Percentiles rank a stretch among this genome's conserved stretches.
These are phyloP conservation scores for Cephalopterus ornatus DNA, from an alignment of 2,113 vertebrate species.

Conservation along the genomic window DNA sequence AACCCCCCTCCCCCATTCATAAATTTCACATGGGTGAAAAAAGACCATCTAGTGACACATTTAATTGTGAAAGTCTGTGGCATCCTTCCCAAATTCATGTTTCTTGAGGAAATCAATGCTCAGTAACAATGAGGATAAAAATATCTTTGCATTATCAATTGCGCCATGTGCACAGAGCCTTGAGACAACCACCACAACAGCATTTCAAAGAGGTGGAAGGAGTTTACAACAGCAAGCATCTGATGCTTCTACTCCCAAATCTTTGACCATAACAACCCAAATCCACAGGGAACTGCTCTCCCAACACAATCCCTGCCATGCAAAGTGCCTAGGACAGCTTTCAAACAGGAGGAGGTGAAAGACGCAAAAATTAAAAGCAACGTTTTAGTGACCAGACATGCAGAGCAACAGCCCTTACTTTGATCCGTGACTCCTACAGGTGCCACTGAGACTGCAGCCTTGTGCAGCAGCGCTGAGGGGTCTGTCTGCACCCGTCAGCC, in stretches of 20 bases:
- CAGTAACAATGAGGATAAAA: not conserved
- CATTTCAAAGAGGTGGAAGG: not conserved
- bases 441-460: rapidly evolving
- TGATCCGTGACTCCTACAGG: rapidly evolving
- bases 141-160: not conserved
- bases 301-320: not conserved
- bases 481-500: not conserved
- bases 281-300: not conserved
- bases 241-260: rapidly evolving
- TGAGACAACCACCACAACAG: not conserved
- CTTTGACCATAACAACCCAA: not conserved
- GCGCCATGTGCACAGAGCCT: rapidly evolving
- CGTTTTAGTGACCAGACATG: rapidly evolving
- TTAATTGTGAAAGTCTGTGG: not conserved
- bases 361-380: not conserved
- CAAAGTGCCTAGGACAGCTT: not conserved
- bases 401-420: not conserved
- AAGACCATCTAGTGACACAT: not conserved
- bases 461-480: not conserved
- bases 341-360: not conserved
- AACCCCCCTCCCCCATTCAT: rapidly evolving
- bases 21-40: not conserved
- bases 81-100: not conserved
- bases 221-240: not conserved
- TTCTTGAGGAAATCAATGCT: not conserved